Conservation (phyloP, 2,113 vertebrate species). For the Butorides virescens region DNA sequence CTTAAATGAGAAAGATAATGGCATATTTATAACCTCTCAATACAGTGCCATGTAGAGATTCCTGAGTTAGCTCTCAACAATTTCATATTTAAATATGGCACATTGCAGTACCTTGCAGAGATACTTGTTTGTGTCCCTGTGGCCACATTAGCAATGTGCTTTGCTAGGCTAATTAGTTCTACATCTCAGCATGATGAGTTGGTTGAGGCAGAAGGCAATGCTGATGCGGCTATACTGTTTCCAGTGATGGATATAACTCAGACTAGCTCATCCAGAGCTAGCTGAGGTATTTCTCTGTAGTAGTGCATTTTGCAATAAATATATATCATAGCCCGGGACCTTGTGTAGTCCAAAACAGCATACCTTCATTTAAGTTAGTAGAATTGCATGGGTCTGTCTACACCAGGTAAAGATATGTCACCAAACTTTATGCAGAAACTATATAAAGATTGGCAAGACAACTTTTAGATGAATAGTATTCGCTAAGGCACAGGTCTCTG, state of each 20-base stretch:
- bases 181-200: not conserved
- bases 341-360: not conserved
- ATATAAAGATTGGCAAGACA: not conserved
- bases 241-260: not conserved
- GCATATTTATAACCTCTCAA: slow-evolving; percentile 21
- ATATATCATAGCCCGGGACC: not conserved
- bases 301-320: not conserved
- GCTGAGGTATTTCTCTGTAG: not conserved
- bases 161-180: not conserved
- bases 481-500: not conserved
- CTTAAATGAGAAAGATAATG: slow-evolving; percentile 31
- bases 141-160: not conserved
- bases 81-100: not conserved
- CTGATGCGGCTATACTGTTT: not conserved
- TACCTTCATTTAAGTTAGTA: not conserved
- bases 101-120: not conserved
- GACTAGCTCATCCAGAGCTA: not conserved
- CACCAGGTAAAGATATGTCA: not conserved
- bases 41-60: not conserved
- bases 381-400: not conserved
- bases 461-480: not conserved
- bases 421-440: not conserved
- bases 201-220: not conserved
- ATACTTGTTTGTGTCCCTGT: not conserved
- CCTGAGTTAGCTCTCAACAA: not conserved